These are phyloP conservation scores for Anthoptus insignis DNA, from an alignment of 2,888 invertebrate species.

Conservation along the genomic window DNA sequence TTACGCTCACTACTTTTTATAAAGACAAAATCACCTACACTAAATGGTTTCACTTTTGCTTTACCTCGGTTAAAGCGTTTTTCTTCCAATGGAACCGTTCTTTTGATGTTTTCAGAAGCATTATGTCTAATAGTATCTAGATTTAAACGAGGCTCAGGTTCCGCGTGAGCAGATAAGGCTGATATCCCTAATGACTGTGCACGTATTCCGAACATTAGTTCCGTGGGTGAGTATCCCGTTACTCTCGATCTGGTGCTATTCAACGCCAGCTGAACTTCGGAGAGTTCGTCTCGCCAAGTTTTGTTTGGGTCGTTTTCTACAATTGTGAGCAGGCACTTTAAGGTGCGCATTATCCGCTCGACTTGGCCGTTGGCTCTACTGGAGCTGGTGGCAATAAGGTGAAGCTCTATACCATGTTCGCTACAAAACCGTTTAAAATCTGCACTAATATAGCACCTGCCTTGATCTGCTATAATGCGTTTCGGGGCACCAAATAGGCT, in stretches of 20 bases:
- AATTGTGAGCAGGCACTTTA: constrained; percentile 47
- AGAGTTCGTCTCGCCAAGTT: constrained; percentile 45
- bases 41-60: constrained; percentile 21
- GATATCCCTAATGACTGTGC: constrained; percentile 32
- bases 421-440: constrained; percentile 39
- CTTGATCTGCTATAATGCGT: constrained; percentile 45
- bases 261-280: constrained; percentile 48
- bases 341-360: constrained; percentile 47
- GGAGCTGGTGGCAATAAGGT: constrained; percentile 51
- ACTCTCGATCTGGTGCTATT: constrained; percentile 47
- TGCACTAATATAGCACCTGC: constrained; percentile 40
- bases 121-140: constrained; percentile 3
- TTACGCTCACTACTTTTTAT: constrained; percentile 24
- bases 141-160: constrained; percentile 2
- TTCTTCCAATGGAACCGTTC: constrained; percentile 1
- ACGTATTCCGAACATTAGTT: constrained; percentile 49
- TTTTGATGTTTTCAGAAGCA: constrained; percentile 17
- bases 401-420: constrained; percentile 43
- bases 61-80: constrained; percentile 19
- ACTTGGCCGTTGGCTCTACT: constrained; percentile 50
- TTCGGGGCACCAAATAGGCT: constrained; percentile 42
- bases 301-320: constrained; percentile 36
- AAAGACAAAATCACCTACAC: constrained; percentile 20
- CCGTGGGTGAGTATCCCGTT: constrained; percentile 45
- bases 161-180: neutral